These are phyloP conservation scores for Meiosimyza decipiens DNA, from an alignment of 2,888 invertebrate species.

Conservation along the genomic window DNA sequence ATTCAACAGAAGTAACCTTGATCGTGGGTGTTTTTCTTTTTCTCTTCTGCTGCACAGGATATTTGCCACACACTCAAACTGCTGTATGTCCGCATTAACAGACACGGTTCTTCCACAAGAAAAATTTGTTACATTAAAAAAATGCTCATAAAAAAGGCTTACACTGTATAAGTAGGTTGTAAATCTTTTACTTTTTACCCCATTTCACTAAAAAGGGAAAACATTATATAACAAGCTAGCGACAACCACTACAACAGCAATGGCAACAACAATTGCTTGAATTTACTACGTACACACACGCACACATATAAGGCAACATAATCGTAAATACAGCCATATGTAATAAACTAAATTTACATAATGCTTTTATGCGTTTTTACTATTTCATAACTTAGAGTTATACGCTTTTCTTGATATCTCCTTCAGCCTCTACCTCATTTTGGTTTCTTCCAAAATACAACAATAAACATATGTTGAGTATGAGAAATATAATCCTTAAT, in stretches of 20 bases:
- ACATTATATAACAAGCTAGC: neutral
- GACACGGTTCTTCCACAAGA: neutral
- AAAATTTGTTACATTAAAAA: slow-evolving; percentile 39
- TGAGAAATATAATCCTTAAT: too few relatives aligned
- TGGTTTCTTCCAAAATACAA: too few relatives aligned
- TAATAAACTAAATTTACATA: slow-evolving; percentile 40
- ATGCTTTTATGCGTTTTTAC: slow-evolving; percentile 39
- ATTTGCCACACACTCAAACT: neutral
- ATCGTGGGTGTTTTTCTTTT: neutral
- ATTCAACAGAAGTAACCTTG: neutral
- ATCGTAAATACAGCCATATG: neutral
- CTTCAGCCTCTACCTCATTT: too few relatives aligned
- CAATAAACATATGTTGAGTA: too few relatives aligned
- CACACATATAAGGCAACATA: neutral
- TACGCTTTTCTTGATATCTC: neutral
- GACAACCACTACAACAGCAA: neutral
- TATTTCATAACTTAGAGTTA: slow-evolving; percentile 34
- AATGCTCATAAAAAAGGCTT: slow-evolving; percentile 41
- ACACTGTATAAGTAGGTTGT: slow-evolving; percentile 37
- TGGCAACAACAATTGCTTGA: neutral
- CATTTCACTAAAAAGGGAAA: neutral
- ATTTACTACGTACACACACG: neutral
- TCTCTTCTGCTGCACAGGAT: neutral
- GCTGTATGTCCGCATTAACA: neutral
- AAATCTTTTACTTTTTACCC: slow-evolving; percentile 27